A percentile compares a stretch with the other conserved stretches of the same genome.
These are phyloP conservation scores for Pelodiscus sinensis DNA, from an alignment of 2,113 vertebrate genomes.

Conservation along the genomic window DNA sequence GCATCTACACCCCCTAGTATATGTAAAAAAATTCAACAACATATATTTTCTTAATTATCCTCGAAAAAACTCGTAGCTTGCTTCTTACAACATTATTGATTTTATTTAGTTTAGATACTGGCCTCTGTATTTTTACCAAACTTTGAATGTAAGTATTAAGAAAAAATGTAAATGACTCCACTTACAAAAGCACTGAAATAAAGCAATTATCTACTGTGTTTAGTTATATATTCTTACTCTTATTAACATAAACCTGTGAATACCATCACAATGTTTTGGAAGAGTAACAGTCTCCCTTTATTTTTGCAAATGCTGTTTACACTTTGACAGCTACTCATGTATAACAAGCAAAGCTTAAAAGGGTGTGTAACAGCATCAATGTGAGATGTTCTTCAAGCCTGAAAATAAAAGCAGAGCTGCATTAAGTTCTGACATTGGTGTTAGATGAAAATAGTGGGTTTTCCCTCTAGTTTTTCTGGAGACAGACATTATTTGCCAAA, in stretches of 20 bases:
- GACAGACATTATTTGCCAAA: slow-evolving; percentile 59
- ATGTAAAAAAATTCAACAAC: neutral
- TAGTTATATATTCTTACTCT: neutral
- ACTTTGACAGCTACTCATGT: slow-evolving; percentile 55
- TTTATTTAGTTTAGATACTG: neutral
- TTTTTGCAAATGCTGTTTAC: slow-evolving; percentile 38
- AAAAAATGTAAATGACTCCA: neutral
- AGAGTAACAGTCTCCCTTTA: neutral
- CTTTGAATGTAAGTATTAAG: neutral
- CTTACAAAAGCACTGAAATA: slow-evolving; percentile 42
- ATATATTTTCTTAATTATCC: neutral
- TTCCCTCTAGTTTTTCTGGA: slow-evolving; percentile 45
- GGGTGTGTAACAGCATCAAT: slow-evolving; percentile 32
- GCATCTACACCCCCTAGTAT: neutral
- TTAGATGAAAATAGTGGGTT: slow-evolving; percentile 50
- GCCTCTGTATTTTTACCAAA: neutral
- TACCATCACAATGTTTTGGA: slow-evolving; percentile 23
- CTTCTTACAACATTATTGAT: neutral
- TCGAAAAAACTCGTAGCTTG: neutral
- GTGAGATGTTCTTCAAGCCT: slow-evolving; percentile 43
- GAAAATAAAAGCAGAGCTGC: slow-evolving; percentile 32
- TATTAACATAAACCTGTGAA: neutral
- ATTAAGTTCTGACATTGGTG: slow-evolving; percentile 41
- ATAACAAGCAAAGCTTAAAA: slow-evolving; percentile 60
- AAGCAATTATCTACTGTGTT: slow-evolving; percentile 5